Evolutionary conservation across 2,113 vertebrate species (phyloP).

Genomic region (Psittacula cyanocephala): DNA sequence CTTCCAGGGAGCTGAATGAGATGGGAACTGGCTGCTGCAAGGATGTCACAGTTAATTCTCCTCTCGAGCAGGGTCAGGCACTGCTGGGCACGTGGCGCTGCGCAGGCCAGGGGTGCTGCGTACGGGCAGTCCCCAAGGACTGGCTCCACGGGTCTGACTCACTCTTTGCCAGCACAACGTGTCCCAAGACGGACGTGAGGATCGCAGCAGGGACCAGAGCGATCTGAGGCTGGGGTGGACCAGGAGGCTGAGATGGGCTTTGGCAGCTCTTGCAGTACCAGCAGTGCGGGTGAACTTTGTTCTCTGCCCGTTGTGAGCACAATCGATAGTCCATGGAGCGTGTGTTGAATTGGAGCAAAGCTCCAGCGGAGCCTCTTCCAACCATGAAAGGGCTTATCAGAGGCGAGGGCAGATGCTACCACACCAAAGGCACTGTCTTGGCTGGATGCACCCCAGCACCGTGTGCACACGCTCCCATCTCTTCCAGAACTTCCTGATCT

Average conservation of each 20-base stretch:
- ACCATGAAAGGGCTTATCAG: background rate
- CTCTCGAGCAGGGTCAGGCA: background rate
- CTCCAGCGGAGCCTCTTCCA: background rate
- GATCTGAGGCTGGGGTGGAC: background rate
- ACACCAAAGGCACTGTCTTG: background rate
- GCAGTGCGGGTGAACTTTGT: background rate
- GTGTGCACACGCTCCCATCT: rapidly evolving
- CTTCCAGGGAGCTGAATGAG: background rate
- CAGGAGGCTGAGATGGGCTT: background rate
- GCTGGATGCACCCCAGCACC: background rate
- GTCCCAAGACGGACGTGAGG: background rate
- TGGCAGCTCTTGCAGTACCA: background rate
- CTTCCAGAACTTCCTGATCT: background rate
- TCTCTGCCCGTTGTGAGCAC: background rate
- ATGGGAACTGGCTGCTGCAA: background rate
- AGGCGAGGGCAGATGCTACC: background rate
- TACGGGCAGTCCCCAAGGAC: background rate
- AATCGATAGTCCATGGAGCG: background rate
- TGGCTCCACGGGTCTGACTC: background rate
- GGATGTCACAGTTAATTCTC: background rate
- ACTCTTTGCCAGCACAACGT: background rate
- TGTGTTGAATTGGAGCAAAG: background rate
- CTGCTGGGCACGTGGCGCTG: background rate
- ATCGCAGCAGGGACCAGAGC: background rate
- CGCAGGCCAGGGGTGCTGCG: background rate